phyloP scores from a whole-genome alignment of 2,888 invertebrate species.

The Bombylius major region DNA sequence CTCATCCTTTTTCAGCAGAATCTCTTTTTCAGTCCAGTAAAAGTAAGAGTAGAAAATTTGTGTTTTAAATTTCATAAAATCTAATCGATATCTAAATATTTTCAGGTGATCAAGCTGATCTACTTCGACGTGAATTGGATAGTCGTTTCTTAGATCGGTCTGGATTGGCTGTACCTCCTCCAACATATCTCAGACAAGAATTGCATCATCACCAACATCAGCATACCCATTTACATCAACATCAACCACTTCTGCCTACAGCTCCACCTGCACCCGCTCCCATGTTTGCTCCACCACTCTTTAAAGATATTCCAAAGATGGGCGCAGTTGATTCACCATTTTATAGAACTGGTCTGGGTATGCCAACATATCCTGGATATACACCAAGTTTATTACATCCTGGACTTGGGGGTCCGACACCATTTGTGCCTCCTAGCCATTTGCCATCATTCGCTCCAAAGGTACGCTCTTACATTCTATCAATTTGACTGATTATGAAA shows the following conservation, averaged over 20 bases:
- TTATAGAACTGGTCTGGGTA: slow-evolving; percentile 58
- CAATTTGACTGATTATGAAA: slow-evolving; percentile 21
- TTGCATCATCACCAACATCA: slow-evolving; percentile 91
- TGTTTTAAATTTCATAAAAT: not conserved
- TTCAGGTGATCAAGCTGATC: slow-evolving; percentile 60
- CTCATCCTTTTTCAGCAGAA: slow-evolving; percentile 78
- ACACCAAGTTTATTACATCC: slow-evolving; percentile 69
- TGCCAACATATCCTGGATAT: slow-evolving; percentile 65
- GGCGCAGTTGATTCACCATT: slow-evolving; percentile 64
- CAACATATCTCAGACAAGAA: slow-evolving; percentile 63
- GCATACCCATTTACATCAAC: slow-evolving; percentile 82
- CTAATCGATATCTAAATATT: not conserved
- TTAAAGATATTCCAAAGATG: slow-evolving; percentile 80
- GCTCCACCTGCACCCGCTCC: slow-evolving; percentile 43
- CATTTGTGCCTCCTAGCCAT: slow-evolving; percentile 81
- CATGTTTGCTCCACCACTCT: slow-evolving; percentile 53
- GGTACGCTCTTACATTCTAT: slow-evolving; percentile 42
- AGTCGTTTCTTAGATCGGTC: slow-evolving; percentile 80
- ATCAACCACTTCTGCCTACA: slow-evolving; percentile 56
- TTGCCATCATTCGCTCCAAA: slow-evolving; percentile 78
- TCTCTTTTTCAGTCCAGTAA: slow-evolving; percentile 76
- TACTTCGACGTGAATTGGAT: slow-evolving; percentile 79
- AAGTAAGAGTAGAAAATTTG: slow-evolving; percentile 31
- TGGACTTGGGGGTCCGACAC: slow-evolving; percentile 61
- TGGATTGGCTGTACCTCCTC: slow-evolving; percentile 44